Base-by-base conservation (phyloP, 2,113 vertebrate genomes). In the Melanostigma gelatinosum region DNA sequence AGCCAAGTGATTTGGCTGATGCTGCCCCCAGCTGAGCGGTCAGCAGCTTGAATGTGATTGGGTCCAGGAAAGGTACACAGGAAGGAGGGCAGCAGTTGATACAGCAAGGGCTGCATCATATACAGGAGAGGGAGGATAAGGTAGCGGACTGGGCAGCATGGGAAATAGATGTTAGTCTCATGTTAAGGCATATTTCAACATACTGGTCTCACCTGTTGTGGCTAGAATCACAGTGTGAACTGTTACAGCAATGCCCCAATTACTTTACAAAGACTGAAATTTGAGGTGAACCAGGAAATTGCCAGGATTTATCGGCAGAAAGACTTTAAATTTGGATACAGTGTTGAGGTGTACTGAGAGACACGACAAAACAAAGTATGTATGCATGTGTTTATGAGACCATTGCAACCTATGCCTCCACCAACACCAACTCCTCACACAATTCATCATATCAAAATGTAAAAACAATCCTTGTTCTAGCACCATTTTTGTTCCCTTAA, bases 1-100 rank as follows among this genome's bases (percentile, higher is more conserved):
- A 89, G 80, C 87, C 80, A 61, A 54, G 77, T 88, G 75, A 91
- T 83, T 80, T 90, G 90, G 89, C 91, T 88, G 89, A 92, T 89
- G 86, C 85, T 90, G 91, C 87, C 87, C 80, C 82, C 88, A 83
- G 88, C 85, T 81, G 84, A 86, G 90, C 80, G 32, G 57, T 58
- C 71, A 83, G 83, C 57, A 91, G 82, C 85, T 88, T 78, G 81
- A 77, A 88, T 93, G 90, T 87, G 87, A 92, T 89, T 88, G 78
- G 85, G 84, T 92, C 90, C 82, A 89, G 87, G 85, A 92, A 89
- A 88, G 77, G 88, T 61, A 71, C 60, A 78, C 67, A 57, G 72
- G 50, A 64, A 77, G 86, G 79, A 79, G 79, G 72, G 82, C 57
- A 85, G 74, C 75, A 82, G 77, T 44, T 82, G 80, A 83, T 84